Conservation (phyloP, 37 sponge, comb jelly and placozoan genomes). For the Chondrilla cf. caribensis region DNA sequence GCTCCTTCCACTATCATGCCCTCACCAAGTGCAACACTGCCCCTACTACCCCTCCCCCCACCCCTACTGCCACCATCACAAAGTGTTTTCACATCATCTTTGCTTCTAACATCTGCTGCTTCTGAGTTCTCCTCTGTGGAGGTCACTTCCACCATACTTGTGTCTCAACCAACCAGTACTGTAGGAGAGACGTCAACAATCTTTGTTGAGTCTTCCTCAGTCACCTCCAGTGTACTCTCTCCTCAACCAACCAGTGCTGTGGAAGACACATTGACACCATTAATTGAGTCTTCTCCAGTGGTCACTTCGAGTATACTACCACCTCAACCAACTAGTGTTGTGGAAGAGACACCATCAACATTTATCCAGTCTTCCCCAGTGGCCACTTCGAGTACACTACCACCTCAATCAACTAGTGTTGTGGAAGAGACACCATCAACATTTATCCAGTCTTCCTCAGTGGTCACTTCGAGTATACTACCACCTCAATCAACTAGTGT, state of each 20-base stretch:
- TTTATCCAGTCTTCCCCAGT: too few relatives aligned
- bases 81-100: neutral
- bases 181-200: neutral
- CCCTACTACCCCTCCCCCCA: constrained; percentile 13
- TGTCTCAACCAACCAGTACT: neutral
- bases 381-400: too few relatives aligned
- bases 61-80: constrained; percentile 22
- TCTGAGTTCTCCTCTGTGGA: neutral
- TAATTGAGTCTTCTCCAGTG: neutral
- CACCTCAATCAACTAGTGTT: too few relatives aligned
- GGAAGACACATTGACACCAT: neutral
- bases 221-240: neutral
- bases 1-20: neutral
- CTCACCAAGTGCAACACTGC: constrained; percentile 1
- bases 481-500: neutral
- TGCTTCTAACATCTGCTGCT: neutral
- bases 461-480: neutral
- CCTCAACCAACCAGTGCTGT: neutral
- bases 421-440: too few relatives aligned
- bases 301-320: too few relatives aligned
- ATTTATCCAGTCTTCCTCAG: too few relatives aligned
- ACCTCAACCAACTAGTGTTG: too few relatives aligned
- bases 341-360: too few relatives aligned
- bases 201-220: neutral
- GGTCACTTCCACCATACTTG: neutral